Percentiles rank a stretch among this genome's conserved stretches.
Conservation (phyloP, 2,797 vertebrate genomes). For the Chrysocyon brachyurus region DNA sequence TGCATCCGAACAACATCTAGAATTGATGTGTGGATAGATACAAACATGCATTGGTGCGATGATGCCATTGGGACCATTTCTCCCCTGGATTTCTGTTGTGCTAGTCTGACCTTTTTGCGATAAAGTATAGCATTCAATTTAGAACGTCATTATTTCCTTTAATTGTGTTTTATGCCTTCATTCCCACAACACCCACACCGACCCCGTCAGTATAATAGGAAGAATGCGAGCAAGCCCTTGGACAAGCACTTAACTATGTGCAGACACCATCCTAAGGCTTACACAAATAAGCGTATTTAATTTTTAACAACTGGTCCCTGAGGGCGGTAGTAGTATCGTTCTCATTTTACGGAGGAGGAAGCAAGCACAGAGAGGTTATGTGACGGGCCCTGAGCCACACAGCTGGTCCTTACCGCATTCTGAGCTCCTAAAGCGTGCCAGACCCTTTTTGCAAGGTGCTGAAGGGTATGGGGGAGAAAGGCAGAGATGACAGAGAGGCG, state of each 20-base stretch:
- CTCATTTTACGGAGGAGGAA: background rate
- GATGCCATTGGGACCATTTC: background rate
- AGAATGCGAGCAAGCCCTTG: background rate
- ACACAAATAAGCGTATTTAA: background rate
- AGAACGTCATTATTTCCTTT: background rate
- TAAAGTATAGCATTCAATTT: background rate
- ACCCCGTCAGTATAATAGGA: background rate
- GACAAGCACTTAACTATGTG: background rate
- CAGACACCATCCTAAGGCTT: background rate
- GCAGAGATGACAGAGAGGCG: background rate
- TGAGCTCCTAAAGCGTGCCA: background rate
- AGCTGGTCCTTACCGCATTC: background rate
- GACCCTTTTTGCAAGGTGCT: background rate
- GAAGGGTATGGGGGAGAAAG: background rate
- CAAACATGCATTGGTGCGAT: background rate
- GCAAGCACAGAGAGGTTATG: background rate
- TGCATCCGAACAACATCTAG: rapidly evolving
- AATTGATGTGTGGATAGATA: background rate
- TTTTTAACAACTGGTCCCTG: background rate
- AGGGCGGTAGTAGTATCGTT: no score
- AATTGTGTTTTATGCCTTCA: background rate
- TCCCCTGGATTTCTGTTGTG: background rate
- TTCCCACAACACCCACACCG: background rate
- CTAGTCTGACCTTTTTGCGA: background rate
- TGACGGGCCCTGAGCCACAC: background rate